Evolutionary conservation across 2,888 invertebrate species (phyloP), one percentile per base, ranked within the genome.

Genomic region (Diadegma fenestrale): DNA sequence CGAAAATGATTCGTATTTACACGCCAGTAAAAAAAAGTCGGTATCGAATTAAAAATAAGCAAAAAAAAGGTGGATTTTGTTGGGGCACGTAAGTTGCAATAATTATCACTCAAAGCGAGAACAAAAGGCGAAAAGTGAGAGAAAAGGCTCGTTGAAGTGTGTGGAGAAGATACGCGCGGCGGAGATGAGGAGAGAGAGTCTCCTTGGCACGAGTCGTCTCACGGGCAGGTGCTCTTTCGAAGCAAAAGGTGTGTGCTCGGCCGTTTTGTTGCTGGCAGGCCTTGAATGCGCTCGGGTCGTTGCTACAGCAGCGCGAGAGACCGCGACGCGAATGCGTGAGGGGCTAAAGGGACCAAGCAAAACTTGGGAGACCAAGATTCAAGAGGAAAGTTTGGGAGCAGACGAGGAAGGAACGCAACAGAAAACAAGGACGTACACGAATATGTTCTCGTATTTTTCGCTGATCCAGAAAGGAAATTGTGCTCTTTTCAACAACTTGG

Each of bases 221-320:
- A 33, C 75, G 68, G 81, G 86, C 87, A 86, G 87, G 86, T 87
- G 87, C 83, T 82, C 78, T 51, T 72, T 30, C 19, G 37, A 80
- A 85, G 90, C 90, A 89, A 89, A 91, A 91, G 90, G 88, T 90
- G 88, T 76, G 76, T 73, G 61, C 14, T 69, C 64, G 86, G 80
- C 69, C 78, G 82, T 78, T 80, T 66, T 58, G 81, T 61, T 88
- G 86, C 81, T 88, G 90, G 89, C 90, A 90, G 90, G 89, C 91
- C 91, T 91, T 91, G 91, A 90, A 84, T 81, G 88, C 87, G 89
- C 88, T 90, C 89, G 89, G 91, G 89, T 90, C 91, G 90, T 91
- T 91, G 91, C 88, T 91, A 84, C 81, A 85, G 58, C 58, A 26
- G 26, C 37, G 26, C 41, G 54, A 58, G 58, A 64, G 66, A 85